phyloP scores from a whole-genome alignment of 1,140 invertebrate species.

The Pseudobourletiella spinata region DNA sequence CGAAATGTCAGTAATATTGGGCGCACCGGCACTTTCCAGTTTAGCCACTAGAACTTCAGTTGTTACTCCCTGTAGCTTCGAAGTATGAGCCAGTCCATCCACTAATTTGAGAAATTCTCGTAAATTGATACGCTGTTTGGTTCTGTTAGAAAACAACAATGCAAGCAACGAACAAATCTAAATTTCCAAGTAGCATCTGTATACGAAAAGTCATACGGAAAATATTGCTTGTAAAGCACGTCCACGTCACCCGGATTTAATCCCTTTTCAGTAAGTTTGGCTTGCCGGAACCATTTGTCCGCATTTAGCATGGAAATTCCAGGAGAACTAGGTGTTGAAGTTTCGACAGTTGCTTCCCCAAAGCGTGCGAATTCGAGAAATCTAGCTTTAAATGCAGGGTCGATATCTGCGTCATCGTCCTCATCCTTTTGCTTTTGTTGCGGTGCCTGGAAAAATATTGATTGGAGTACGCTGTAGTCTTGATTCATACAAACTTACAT shows the following conservation, averaged over 20 bases:
- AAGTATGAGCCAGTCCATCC: background rate
- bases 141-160: too few relatives aligned
- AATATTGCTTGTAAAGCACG: background rate
- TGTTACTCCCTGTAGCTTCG: too few relatives aligned
- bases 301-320: background rate
- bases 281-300: constrained; percentile 1
- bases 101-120: background rate
- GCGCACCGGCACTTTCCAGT: too few relatives aligned
- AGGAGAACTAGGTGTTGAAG: background rate
- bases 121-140: background rate
- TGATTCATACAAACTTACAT: background rate
- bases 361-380: background rate
- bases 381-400: background rate
- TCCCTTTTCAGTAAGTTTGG: background rate
- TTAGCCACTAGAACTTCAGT: too few relatives aligned
- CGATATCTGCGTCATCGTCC: background rate
- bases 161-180: too few relatives aligned
- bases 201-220: background rate
- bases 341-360: background rate
- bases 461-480: background rate
- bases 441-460: background rate
- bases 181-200: too few relatives aligned
- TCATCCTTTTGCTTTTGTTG: background rate
- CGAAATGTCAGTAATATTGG: too few relatives aligned
- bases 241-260: background rate